Conservation (phyloP, 2,113 vertebrate species). For the Paramormyrops kingsleyae region DNA sequence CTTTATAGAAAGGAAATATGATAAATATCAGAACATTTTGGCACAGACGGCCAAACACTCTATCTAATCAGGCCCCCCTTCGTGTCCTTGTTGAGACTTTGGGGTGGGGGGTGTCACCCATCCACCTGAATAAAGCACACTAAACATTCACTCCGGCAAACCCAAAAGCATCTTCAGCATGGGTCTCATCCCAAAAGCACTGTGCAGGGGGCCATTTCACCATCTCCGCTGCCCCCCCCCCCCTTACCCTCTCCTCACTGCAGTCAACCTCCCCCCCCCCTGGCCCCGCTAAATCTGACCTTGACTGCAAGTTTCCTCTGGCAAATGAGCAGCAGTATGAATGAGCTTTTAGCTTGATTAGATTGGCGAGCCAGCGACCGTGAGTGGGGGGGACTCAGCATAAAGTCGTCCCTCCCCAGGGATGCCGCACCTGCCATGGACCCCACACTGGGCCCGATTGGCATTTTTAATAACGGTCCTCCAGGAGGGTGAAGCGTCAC, state of each 20-base stretch:
- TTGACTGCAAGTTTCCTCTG: constrained; percentile 46
- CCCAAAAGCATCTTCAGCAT: background rate
- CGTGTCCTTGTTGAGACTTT: background rate
- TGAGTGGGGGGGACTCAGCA: background rate
- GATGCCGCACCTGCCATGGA: background rate
- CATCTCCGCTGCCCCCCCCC: constrained; percentile 41
- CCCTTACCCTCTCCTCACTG: constrained; percentile 26
- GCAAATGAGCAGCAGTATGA: constrained; percentile 43
- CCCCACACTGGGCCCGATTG: background rate
- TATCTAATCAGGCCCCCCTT: background rate
- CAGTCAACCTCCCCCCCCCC: constrained; percentile 24
- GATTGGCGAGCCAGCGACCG: constrained; percentile 34
- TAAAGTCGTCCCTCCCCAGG: background rate
- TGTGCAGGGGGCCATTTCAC: constrained; percentile 26
- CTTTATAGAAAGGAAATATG: background rate
- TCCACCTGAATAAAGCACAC: constrained; percentile 14
- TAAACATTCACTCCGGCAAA: constrained; percentile 15
- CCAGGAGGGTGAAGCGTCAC: background rate
- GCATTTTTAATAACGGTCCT: background rate
- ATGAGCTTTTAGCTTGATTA: constrained; percentile 69
- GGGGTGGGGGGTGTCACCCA: background rate
- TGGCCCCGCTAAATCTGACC: constrained; percentile 38
- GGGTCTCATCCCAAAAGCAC: background rate
- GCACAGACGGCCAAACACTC: background rate
- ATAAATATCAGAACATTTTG: background rate